Conservation (phyloP, 2,888 invertebrate species). For the Lumbricus terrestris region DNA sequence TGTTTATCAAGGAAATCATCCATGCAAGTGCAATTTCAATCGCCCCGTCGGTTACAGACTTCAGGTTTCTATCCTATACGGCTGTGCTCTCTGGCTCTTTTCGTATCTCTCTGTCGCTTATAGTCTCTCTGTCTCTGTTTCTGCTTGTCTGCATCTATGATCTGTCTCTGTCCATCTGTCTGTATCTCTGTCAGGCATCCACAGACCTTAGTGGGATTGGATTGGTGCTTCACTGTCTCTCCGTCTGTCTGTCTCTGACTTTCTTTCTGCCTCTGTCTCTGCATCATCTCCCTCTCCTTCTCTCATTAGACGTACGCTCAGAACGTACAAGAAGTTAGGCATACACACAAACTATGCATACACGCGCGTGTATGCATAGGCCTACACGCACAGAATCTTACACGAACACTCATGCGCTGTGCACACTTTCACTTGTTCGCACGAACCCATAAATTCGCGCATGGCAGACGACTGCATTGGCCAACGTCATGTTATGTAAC, state of each 20-base stretch:
- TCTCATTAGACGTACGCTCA: background rate
- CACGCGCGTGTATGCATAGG: background rate
- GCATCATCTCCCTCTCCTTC: too few species aligned
- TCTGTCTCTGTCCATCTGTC: too few species aligned
- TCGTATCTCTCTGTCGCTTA: too few species aligned
- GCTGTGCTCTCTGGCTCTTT: background rate
- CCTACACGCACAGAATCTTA: background rate
- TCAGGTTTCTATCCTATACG: background rate
- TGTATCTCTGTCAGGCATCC: too few species aligned
- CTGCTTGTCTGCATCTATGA: too few species aligned
- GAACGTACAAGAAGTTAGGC: background rate
- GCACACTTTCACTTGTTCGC: background rate
- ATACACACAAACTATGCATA: background rate
- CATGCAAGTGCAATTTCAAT: background rate
- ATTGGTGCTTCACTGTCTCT: too few species aligned
- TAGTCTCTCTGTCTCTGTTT: too few species aligned
- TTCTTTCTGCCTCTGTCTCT: too few species aligned
- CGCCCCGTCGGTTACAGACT: background rate
- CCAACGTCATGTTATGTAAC: background rate
- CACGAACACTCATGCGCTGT: too few species aligned
- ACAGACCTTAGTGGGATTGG: too few species aligned
- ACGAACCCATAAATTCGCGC: background rate
- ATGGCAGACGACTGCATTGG: background rate
- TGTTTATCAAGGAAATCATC: background rate
- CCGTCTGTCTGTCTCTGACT: too few species aligned